phyloP scores from a whole-genome alignment of 1,140 invertebrate genomes.

The Leptopilina boulardi region DNA sequence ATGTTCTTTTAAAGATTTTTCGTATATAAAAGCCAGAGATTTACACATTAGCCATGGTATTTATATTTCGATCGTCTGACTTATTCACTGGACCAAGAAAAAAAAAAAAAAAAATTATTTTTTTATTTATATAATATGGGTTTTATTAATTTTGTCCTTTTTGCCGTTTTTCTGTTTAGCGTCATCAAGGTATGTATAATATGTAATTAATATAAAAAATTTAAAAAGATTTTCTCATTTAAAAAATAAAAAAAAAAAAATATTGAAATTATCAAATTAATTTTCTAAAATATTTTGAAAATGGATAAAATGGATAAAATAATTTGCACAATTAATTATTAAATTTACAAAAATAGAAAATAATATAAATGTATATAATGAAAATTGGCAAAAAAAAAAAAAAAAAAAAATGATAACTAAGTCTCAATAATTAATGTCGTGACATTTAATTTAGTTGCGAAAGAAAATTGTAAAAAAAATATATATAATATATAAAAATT shows the following conservation, averaged over 20 bases:
- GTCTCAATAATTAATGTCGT: neutral
- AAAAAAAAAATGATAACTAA: neutral
- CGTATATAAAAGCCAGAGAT: constrained; percentile 9
- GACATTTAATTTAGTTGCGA: neutral
- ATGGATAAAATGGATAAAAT: neutral
- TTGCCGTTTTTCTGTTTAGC: neutral
- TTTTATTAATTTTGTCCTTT: neutral
- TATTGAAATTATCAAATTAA: neutral
- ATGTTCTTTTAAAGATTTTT: neutral
- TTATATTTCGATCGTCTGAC: neutral
- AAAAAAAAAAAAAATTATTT: neutral
- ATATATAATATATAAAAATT: neutral
- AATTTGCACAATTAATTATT: neutral
- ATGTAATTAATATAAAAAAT: neutral
- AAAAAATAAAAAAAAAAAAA: neutral
- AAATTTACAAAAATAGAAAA: neutral
- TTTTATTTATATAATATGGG: neutral
- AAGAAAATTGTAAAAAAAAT: neutral
- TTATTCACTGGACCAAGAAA: neutral
- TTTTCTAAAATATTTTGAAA: too few species aligned
- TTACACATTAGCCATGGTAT: neutral
- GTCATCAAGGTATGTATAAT: neutral
- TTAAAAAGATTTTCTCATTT: neutral
- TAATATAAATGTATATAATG: neutral
- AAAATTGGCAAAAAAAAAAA: neutral